These are phyloP conservation scores for Leptodactylus fuscus DNA, from an alignment of 2,113 vertebrate genomes.

Conservation along the genomic window DNA sequence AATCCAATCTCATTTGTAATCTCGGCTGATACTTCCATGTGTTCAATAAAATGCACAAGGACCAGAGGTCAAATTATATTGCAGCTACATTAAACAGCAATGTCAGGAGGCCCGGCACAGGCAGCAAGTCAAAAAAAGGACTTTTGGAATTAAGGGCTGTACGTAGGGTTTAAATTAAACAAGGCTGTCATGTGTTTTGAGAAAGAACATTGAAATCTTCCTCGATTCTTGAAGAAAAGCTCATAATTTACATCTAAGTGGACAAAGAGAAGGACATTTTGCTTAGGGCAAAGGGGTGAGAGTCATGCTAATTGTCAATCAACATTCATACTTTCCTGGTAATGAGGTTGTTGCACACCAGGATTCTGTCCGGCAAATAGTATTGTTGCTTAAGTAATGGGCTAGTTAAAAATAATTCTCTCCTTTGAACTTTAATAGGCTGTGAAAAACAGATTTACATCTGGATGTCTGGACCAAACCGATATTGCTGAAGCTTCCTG, in stretches of 20 bases:
- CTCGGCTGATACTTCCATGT: neutral
- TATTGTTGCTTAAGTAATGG: conserved; percentile 59
- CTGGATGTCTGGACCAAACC: conserved; percentile 56
- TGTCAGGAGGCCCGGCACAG: neutral
- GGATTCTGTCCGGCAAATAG: conserved; percentile 49
- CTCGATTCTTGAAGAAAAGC: conserved; percentile 32
- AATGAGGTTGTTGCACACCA: conserved; percentile 58
- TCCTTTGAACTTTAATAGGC: conserved; percentile 57
- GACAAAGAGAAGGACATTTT: conserved; percentile 56
- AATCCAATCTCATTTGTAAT: conserved; percentile 52
- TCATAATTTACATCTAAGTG: conserved; percentile 60
- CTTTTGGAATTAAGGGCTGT: neutral
- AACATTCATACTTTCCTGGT: conserved; percentile 56
- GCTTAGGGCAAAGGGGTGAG: conserved; percentile 57
- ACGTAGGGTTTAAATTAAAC: conserved; percentile 20
- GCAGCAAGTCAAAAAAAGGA: conserved; percentile 29
- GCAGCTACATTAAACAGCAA: conserved; percentile 32
- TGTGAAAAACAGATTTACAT: conserved; percentile 59
- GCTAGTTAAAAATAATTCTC: conserved; percentile 59
- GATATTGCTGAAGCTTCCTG: conserved; percentile 49
- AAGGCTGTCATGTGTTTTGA: neutral
- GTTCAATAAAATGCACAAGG: conserved; percentile 36
- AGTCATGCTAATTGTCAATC: conserved; percentile 58
- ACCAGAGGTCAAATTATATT: conserved; percentile 53
- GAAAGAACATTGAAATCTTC: conserved; percentile 27